These are phyloP conservation scores for Gouania willdenowi DNA, from an alignment of 2,797 vertebrate species.

Conservation along the genomic window DNA sequence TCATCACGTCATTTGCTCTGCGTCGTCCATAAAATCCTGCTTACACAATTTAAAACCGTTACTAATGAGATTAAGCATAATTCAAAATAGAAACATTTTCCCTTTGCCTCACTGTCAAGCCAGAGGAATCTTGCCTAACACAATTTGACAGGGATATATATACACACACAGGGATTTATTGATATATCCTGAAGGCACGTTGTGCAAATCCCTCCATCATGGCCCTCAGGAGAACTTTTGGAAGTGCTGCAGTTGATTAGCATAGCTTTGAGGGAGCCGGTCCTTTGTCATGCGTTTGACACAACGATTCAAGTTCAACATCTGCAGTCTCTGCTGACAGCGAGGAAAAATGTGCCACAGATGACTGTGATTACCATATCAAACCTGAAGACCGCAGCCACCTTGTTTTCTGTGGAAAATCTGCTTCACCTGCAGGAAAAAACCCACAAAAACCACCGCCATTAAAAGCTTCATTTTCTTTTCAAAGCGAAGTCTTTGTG, in stretches of 20 bases:
- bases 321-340: constrained; percentile 60
- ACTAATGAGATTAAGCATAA: constrained; percentile 49
- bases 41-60: constrained; percentile 25
- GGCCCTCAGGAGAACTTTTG: constrained; percentile 46
- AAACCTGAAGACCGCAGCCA: constrained; percentile 43
- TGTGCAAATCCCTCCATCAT: constrained; percentile 14
- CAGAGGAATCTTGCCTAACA: constrained; percentile 37
- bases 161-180: not conserved
- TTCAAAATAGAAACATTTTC: constrained; percentile 36
- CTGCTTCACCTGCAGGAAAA: constrained; percentile 36
- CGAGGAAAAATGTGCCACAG: constrained; percentile 53
- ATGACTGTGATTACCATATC: constrained; percentile 62
- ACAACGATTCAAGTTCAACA: constrained; percentile 68
- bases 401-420: constrained; percentile 46
- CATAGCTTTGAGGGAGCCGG: constrained; percentile 71
- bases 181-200: not conserved
- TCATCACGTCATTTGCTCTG: constrained; percentile 37
- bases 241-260: constrained; percentile 68
- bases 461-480: constrained; percentile 1
- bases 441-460: constrained; percentile 1
- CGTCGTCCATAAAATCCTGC: constrained; percentile 26
- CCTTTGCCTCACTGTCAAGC: constrained; percentile 20
- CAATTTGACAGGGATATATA: constrained; percentile 30
- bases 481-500: constrained; percentile 9
- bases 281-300: constrained; percentile 66